Conservation (phyloP, 1,140 invertebrate genomes). For the Philaenus spumarius region DNA sequence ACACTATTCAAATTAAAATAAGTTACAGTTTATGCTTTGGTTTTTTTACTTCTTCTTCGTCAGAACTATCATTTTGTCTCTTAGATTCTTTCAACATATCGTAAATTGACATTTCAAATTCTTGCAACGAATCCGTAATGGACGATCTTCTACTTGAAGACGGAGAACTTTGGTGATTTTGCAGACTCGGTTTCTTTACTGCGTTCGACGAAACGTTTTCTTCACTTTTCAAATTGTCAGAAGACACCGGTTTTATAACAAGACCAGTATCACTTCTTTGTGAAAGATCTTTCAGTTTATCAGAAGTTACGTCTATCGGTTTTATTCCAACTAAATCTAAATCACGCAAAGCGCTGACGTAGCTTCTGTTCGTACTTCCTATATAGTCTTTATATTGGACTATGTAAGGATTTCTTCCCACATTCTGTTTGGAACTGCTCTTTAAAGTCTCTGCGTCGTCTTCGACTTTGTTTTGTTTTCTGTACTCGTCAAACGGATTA, state of each 20-base stretch:
- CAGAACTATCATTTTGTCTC: constrained; percentile 6
- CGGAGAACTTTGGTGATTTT: neutral
- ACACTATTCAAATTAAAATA: too few species aligned
- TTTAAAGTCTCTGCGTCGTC: too few species aligned
- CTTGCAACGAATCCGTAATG: constrained; percentile 10
- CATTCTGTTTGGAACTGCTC: too few species aligned
- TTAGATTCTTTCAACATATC: constrained; percentile 12
- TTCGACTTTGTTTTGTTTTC: neutral
- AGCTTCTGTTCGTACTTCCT: too few species aligned
- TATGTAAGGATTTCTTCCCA: too few species aligned
- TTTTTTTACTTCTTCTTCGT: constrained; percentile 4
- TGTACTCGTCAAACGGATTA: neutral
- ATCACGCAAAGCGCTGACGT: too few species aligned
- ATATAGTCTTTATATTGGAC: too few species aligned
- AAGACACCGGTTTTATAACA: neutral
- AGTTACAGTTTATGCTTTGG: too few species aligned
- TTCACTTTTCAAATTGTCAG: neutral
- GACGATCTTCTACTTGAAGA: constrained; percentile 4
- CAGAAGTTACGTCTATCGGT: neutral
- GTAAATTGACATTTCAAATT: constrained; percentile 14
- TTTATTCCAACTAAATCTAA: neutral
- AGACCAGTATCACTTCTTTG: neutral
- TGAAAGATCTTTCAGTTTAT: neutral
- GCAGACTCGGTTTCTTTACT: neutral
- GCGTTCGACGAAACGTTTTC: neutral